Evolutionary conservation across 2,113 vertebrate genomes (phyloP).

Genomic region (Pica pica): DNA sequence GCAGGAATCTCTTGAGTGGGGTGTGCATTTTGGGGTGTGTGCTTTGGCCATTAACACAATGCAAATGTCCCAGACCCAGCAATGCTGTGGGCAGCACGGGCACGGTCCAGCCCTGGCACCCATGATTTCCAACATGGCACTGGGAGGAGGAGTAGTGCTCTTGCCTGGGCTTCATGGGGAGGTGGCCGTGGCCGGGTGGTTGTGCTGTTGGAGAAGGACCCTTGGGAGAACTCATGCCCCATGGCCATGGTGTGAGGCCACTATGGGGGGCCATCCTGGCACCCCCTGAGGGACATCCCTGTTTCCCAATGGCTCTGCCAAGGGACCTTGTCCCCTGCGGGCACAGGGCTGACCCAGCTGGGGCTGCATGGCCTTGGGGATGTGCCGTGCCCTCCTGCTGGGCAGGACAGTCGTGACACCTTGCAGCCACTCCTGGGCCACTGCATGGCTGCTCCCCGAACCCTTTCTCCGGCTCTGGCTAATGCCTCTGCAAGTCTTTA

Average conservation of each 20-base stretch:
- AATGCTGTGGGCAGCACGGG: accelerated
- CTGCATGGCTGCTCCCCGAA: accelerated
- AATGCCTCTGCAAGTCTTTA: neutral
- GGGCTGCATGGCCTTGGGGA: neutral
- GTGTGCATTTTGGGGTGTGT: neutral
- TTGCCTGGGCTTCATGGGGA: accelerated
- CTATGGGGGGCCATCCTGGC: too few species aligned
- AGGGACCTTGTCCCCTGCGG: neutral
- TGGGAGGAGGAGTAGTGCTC: neutral
- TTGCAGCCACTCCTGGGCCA: accelerated
- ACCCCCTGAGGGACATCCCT: accelerated
- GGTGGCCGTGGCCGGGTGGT: neutral
- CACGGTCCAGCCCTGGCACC: neutral
- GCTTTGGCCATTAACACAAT: accelerated
- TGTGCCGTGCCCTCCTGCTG: accelerated
- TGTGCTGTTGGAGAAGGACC: neutral
- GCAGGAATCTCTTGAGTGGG: neutral
- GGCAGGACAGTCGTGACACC: accelerated
- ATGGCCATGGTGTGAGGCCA: accelerated
- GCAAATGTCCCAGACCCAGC: accelerated
- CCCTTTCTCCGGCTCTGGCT: neutral
- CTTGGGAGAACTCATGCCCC: neutral
- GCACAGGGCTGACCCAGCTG: accelerated
- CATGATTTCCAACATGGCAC: accelerated
- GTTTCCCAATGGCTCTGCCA: neutral